Percentiles rank a stretch among this genome's conserved stretches.
Conservation (phyloP, 2,797 vertebrate species). For the Fundulus diaphanus region DNA sequence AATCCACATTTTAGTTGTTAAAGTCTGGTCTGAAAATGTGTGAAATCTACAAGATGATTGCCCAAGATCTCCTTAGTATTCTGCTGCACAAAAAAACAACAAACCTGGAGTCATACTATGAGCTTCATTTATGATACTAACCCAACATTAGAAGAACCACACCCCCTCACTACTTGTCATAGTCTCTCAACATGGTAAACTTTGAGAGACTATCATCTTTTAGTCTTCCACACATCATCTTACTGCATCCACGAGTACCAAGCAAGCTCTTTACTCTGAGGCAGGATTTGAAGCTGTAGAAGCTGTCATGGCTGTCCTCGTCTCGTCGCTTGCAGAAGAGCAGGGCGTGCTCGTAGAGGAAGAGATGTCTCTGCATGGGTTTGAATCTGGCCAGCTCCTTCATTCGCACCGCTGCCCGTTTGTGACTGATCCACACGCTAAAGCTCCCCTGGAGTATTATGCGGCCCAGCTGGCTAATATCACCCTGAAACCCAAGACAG, state of each 20-base stretch:
- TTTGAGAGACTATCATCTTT: too few relatives aligned
- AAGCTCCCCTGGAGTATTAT: constrained; percentile 94
- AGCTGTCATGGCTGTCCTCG: constrained; percentile 85
- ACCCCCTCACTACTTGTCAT: neutral
- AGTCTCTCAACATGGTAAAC: neutral
- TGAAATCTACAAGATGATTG: neutral
- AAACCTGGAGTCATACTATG: neutral
- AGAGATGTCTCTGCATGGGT: constrained; percentile 96
- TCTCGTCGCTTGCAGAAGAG: constrained; percentile 96
- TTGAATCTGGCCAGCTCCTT: constrained; percentile 98
- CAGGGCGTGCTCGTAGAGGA: constrained; percentile 93
- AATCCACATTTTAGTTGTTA: neutral
- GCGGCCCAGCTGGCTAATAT: constrained; percentile 90
- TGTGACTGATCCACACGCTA: constrained; percentile 94
- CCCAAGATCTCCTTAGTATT: neutral
- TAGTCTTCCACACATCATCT: neutral
- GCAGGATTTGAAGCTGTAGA: constrained; percentile 96
- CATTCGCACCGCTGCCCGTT: constrained; percentile 92
- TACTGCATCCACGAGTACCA: neutral
- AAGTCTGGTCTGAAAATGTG: neutral
- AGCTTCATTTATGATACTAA: neutral
- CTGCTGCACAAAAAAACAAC: neutral
- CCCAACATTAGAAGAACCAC: neutral
- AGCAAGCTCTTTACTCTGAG: constrained; percentile 84
- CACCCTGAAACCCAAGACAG: constrained; percentile 80